Conservation (phyloP, 1,140 invertebrate genomes). For the Gonatopus flavifemur region DNA sequence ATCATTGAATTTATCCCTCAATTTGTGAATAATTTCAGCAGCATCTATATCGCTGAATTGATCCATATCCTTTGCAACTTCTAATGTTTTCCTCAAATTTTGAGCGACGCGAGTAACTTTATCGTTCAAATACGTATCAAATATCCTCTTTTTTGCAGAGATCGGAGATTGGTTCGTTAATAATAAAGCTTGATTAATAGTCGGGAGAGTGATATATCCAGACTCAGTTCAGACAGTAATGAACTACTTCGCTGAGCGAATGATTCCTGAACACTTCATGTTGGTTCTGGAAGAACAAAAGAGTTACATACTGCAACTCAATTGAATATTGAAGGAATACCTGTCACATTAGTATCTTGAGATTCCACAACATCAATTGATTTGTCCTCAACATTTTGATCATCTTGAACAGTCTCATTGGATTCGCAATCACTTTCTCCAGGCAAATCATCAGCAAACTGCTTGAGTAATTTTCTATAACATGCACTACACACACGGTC, state of each 20-base stretch:
- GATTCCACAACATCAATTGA: slow-evolving; percentile 8
- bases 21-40: slow-evolving; percentile 4
- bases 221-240: slow-evolving; percentile 11
- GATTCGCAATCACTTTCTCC: slow-evolving; percentile 8
- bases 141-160: neutral
- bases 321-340: slow-evolving; percentile 10
- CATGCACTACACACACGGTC: slow-evolving; percentile 8
- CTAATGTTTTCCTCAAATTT: slow-evolving; percentile 11
- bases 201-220: slow-evolving; percentile 12
- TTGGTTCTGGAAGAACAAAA: slow-evolving; percentile 11
- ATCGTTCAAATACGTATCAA: slow-evolving; percentile 3
- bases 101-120: no score
- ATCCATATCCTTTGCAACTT: neutral
- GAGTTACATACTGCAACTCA: slow-evolving; percentile 8
- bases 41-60: slow-evolving; percentile 6
- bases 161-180: slow-evolving; percentile 18
- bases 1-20: slow-evolving; percentile 16
- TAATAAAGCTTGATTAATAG: slow-evolving; percentile 12
- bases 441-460: slow-evolving; percentile 4
- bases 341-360: slow-evolving; percentile 3
- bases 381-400: slow-evolving; percentile 1
- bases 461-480: slow-evolving; percentile 4
- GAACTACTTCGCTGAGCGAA: slow-evolving; percentile 16
- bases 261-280: slow-evolving; percentile 14
- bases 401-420: slow-evolving; percentile 2